Conservation (phyloP, 2,888 invertebrate genomes). For the Pristionchus japonicus region DNA sequence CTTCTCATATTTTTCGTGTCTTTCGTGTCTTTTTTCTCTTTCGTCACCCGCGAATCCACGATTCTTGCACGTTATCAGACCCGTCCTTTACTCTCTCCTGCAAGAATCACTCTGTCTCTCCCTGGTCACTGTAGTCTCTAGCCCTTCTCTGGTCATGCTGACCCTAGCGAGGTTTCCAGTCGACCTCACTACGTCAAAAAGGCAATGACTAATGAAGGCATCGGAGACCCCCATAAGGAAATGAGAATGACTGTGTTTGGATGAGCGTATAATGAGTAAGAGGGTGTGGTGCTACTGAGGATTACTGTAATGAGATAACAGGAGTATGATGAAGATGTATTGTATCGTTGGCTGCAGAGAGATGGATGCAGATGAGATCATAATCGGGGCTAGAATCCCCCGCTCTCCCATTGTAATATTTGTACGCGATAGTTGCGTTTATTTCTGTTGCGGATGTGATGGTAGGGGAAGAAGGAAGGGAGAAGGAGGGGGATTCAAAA, state of each 20-base stretch:
- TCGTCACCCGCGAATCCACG: neutral
- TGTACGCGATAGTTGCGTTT: neutral
- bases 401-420: neutral
- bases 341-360: neutral
- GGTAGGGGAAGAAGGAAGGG: neutral
- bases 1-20: neutral
- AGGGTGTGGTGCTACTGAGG: neutral
- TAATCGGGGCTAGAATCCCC: neutral
- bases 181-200: slow-evolving; percentile 33
- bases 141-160: neutral
- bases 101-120: neutral
- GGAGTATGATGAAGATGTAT: neutral
- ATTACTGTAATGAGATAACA: neutral
- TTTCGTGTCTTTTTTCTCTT: slow-evolving; percentile 3
- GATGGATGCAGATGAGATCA: neutral
- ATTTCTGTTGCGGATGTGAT: slow-evolving; percentile 37
- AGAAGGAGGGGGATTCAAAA: slow-evolving; percentile 10
- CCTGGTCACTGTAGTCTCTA: neutral
- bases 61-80: slow-evolving; percentile 26
- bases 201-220: slow-evolving; percentile 29
- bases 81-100: slow-evolving; percentile 20
- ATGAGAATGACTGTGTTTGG: neutral
- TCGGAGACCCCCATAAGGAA: neutral
- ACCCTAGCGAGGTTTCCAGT: neutral
- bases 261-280: neutral